Evolutionary conservation across 2,113 vertebrate genomes (phyloP).

Genomic region (Xyliphius kryptos): DNA sequence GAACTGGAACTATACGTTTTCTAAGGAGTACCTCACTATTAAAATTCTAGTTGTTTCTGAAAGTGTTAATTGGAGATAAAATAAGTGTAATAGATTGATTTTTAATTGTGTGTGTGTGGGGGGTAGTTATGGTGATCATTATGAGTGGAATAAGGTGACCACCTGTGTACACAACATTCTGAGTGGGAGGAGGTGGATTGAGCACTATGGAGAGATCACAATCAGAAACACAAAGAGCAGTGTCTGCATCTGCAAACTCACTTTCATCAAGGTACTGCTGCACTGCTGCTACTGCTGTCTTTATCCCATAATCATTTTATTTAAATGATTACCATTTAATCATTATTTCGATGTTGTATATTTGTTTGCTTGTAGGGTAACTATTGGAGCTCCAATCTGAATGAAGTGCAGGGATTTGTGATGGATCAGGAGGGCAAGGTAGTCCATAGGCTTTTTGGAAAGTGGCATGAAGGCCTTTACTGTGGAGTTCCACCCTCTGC

Average conservation of each 20-base stretch:
- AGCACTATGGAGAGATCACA: slow-evolving; percentile 96
- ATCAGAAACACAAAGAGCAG: slow-evolving; percentile 91
- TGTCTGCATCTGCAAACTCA: slow-evolving; percentile 93
- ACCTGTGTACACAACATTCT: slow-evolving; percentile 99
- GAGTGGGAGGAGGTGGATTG: slow-evolving; percentile 93
- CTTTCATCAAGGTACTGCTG: slow-evolving; percentile 95
- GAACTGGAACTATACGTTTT: too few species aligned
- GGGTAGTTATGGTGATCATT: slow-evolving; percentile 92
- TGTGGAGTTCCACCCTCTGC: slow-evolving; percentile 92
- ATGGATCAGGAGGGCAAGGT: slow-evolving; percentile 97
- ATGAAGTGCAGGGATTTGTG: slow-evolving; percentile 93
- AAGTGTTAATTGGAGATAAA: too few species aligned
- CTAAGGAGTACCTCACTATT: too few species aligned
- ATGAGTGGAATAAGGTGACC: slow-evolving; percentile 98
- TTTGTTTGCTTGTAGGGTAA: slow-evolving; percentile 70
- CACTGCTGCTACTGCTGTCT: too few species aligned
- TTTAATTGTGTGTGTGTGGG: slow-evolving; percentile 10
- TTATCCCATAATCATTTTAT: too few species aligned
- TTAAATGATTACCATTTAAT: too few species aligned
- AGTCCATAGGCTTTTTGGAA: slow-evolving; percentile 92
- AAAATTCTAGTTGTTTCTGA: too few species aligned
- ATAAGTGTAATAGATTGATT: too few species aligned
- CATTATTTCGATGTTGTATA: too few species aligned
- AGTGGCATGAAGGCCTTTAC: slow-evolving; percentile 96
- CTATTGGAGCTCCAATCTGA: slow-evolving; percentile 97